Evolutionary conservation across 64 coral and sea anemone species (phyloP).

Genomic region (Stichodactyla helianthus): DNA sequence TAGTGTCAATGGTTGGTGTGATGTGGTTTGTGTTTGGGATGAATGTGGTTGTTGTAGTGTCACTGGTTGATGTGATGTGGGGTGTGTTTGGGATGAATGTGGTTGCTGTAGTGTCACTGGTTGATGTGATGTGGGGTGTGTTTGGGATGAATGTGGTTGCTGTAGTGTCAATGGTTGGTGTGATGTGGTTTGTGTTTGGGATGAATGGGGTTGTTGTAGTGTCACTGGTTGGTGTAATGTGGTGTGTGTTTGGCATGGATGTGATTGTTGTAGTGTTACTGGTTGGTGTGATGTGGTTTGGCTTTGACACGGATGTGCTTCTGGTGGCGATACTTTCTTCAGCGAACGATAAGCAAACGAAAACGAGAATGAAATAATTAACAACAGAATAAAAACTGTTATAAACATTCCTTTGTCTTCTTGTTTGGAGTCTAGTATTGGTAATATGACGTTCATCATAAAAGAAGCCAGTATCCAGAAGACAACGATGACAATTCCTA

Average conservation of each 20-base stretch:
- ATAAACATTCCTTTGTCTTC: not conserved
- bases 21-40: not conserved
- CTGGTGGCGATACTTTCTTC: not conserved
- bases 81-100: not conserved
- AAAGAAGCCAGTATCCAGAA: conserved; percentile 3
- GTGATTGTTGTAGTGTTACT: not conserved
- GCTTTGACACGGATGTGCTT: not conserved
- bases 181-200: not conserved
- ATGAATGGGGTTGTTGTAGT: not conserved
- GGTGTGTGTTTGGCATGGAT: not conserved
- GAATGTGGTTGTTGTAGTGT: not conserved
- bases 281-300: not conserved
- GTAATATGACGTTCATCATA: not conserved
- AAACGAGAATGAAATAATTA: not conserved
- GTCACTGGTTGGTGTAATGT: not conserved
- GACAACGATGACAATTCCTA: not conserved
- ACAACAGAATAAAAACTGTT: not conserved
- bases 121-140: not conserved
- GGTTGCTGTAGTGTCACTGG: no score
- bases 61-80: not conserved
- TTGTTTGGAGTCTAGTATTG: not conserved
- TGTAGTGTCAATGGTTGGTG: no score
- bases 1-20: not conserved
- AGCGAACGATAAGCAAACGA: not conserved
- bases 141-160: not conserved